Base-by-base conservation (phyloP, 1,140 invertebrate species). In the Ostrea edulis region DNA sequence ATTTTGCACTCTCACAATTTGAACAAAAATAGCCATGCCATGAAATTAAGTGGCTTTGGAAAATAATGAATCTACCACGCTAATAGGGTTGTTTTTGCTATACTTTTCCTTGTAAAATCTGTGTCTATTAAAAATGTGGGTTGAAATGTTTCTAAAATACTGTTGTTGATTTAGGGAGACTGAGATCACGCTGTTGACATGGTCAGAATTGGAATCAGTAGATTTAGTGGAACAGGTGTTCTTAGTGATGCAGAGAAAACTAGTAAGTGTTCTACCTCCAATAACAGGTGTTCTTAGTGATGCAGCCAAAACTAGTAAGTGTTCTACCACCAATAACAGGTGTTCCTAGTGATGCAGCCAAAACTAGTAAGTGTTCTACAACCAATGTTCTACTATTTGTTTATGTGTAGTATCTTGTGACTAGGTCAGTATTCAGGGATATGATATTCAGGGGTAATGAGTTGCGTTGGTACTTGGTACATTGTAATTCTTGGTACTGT, bases 191-290 rank as follows among this genome's bases (percentile, higher is more conserved):
- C 11, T 22, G 2, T 35, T 83, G 51, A 20, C 44, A 11, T 83
- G 82, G 82, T 11, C 82, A 83, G 82, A 83, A 20, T 52, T 17
- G 82, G 82, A 52, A 4, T 22, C 52, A 0, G 44, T 83, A n/a
- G 82, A 83, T 20, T 83, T 83, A 14, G 82, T 83, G n/a, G 82
- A 83, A 25, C 82, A 83, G 82, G 82, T 83, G 12, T 52, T 83
- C 17, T 25, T 83, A 11, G 82, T 83, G 51, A 83, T 83, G 82
- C 35, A 53, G 5, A 20, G n/a, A 25, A 53, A 83, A 54, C 82
- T 83, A 17, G 82, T 83, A 35, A 53, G 81, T 82, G 0, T 14
- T 25, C 17, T 22, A 51, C 14, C 29, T 82, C 0, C 22, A 17
- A 14, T 20, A 35, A 35, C 2, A 35, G 14, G 14, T 29, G 4